Evolutionary conservation across 2,113 vertebrate species (phyloP).

Genomic region (Datnioides undecimradiatus): DNA sequence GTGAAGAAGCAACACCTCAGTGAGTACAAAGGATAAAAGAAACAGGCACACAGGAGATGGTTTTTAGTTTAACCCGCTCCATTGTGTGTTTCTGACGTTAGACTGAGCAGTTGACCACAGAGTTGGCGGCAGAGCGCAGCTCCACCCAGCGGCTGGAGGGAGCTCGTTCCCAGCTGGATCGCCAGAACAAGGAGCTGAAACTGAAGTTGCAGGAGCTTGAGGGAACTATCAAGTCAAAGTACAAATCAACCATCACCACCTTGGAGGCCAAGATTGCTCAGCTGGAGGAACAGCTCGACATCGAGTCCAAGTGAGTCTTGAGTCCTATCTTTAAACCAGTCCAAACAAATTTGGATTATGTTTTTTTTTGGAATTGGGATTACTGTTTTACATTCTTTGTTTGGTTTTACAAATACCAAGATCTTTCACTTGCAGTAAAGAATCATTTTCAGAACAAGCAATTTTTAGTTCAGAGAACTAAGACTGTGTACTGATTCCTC

Average conservation of each 20-base stretch:
- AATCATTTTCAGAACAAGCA: too few species aligned
- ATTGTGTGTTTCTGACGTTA: slow-evolving; percentile 49
- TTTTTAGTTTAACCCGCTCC: background rate
- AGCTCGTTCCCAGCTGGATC: slow-evolving; percentile 90
- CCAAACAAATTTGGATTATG: too few species aligned
- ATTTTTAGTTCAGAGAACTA: background rate
- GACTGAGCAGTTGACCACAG: slow-evolving; percentile 91
- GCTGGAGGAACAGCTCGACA: slow-evolving; percentile 94
- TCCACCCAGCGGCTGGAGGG: slow-evolving; percentile 92
- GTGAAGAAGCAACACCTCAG: background rate
- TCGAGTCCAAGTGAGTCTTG: slow-evolving; percentile 91
- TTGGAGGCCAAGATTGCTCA: slow-evolving; percentile 93
- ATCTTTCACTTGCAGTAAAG: background rate
- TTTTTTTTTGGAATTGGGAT: background rate
- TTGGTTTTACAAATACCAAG: background rate
- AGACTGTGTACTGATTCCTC: background rate
- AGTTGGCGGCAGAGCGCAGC: slow-evolving; percentile 91
- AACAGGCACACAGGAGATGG: background rate
- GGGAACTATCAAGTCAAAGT: slow-evolving; percentile 90
- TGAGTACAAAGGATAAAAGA: background rate
- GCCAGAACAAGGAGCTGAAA: slow-evolving; percentile 96
- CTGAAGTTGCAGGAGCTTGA: slow-evolving; percentile 95
- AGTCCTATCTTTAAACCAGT: too few species aligned
- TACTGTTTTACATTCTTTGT: background rate
- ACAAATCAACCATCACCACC: slow-evolving; percentile 88